Base-by-base conservation (phyloP, 2,797 vertebrate genomes). In the Discoglossus pictus region DNA sequence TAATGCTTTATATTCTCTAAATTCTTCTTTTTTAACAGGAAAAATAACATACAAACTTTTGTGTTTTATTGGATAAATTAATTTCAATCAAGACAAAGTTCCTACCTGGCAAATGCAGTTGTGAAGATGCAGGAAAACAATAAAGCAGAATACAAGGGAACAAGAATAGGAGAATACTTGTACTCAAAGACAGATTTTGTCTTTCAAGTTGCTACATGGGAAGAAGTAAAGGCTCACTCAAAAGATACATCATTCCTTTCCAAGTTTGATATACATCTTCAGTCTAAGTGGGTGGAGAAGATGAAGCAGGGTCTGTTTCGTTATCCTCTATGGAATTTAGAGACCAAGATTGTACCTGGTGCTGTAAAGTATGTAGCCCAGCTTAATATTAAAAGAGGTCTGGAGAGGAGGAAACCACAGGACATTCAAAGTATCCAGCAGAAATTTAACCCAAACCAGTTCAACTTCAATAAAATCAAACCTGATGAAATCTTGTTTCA, bases 381-480 rank as follows among this genome's bases (percentile, higher is more conserved):
- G 84, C 86, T 99, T 20, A 98, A 99, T 46, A 73, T 89, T 46
- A 77, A 87, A 68, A 82, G 97, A 54, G 91, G 92, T 12, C 44
- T 60, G 0, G 84, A 94, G 73, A 87, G 93, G 65, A 83, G 95
- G 20, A 83, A 81, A 59, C 94, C 95, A 5, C 93, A 98, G 74
- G 79, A 87, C 59, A 90, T 97, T 69, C 52, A 53, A 31, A 94
- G 92, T 23, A 77, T 98, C 69, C 83, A 77, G 7, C 93, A 99
- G 65, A 75, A 81, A 6, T 98, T 96, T 69, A 89, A 85, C 54
- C 73, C 84, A 0, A 47, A 51, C 0, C 87, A 89, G 75, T 99
- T 99, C 78, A 90, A 96, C 73, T 98, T 98, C 75, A 92, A 84
- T 72, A 87, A 87, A 72, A 88, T 97, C 43, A 83, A 67, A 1